Evolutionary conservation across 2,888 invertebrate genomes (phyloP).

Genomic region (Dinocampus coccinellae): DNA sequence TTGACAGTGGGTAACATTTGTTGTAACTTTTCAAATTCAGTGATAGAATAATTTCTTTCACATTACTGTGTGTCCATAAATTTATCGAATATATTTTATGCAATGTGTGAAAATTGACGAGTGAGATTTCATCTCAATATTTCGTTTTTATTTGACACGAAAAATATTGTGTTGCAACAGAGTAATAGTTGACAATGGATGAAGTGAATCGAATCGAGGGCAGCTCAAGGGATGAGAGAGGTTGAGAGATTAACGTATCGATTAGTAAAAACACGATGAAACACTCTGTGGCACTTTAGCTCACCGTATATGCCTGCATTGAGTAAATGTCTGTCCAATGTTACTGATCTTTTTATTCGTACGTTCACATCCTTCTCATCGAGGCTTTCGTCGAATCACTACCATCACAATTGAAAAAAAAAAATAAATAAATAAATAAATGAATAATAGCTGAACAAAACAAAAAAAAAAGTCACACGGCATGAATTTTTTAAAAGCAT

Average conservation of each 20-base stretch:
- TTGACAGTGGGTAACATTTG: not conserved
- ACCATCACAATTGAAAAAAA: not conserved
- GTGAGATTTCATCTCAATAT: not conserved
- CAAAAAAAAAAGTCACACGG: not conserved
- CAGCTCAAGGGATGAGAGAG: conserved; percentile 42
- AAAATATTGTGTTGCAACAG: conserved; percentile 2
- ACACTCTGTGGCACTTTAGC: conserved; percentile 63
- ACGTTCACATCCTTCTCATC: conserved; percentile 21
- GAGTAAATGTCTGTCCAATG: conserved; percentile 19
- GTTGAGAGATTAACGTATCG: conserved; percentile 60
- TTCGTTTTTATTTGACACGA: conserved; percentile 25
- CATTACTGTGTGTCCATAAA: not conserved
- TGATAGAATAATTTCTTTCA: not conserved
- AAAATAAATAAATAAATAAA: not conserved
- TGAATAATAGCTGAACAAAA: too few relatives aligned
- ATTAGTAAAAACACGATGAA: conserved; percentile 55
- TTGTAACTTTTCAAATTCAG: not conserved
- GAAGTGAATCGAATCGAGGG: conserved; percentile 45
- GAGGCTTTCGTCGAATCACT: conserved; percentile 16
- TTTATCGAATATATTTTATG: not conserved
- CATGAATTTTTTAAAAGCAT: conserved; percentile 29
- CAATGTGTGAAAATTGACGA: too few relatives aligned
- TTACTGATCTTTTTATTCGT: conserved; percentile 12
- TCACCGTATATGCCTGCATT: conserved; percentile 32
- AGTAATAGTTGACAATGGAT: conserved; percentile 6